Evolutionary conservation across 2,888 invertebrate species (phyloP), one percentile per base, ranked within the genome.

Genomic region (Athalia circularis): DNA sequence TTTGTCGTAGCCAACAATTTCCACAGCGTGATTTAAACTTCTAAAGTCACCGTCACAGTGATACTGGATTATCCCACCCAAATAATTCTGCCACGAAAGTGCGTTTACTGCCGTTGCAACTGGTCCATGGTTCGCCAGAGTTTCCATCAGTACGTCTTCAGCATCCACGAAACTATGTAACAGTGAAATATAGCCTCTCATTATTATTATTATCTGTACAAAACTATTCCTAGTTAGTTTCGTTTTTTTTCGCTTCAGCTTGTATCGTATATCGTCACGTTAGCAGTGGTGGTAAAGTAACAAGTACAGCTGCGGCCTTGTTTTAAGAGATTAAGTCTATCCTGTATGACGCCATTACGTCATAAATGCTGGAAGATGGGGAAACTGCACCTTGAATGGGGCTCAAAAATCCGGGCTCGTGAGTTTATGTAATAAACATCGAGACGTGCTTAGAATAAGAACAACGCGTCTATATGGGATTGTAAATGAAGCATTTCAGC

Each of bases 91-190:
- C 97, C 97, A 97, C 0, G 94, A 93, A 48, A 95, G 91, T 0
- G 96, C 97, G 90, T 97, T 97, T 0, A 97, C 95, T 0, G 96
- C 95, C 0, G 94, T 96, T 0, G 95, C 93, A 2, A 97, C 93
- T 0, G 97, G 97, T 0, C 97, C 97, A 86, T 94, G 93, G 11
- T 90, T 91, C 5, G 94, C 95, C 65, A 97, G 83, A 5, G 92
- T 85, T 43, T 85, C 82, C 79, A 95, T 84, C 61, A 96, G 92
- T 72, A 92, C 89, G 43, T 94, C 92, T 88, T 96, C 96, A 0
- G 92, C 88, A 6, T 92, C 92, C 5, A 94, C 92, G 81, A 94
- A 93, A 85, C 96, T 96, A 87, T 29, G 29, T 29, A 29, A 29
- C 29, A 29, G 29, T 29, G 29, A 29, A 29, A 29, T 29, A 29